Evolutionary conservation across 2,113 vertebrate species (phyloP), one percentile per base, ranked within the genome.

Genomic region (Sisor rabdophorus): DNA sequence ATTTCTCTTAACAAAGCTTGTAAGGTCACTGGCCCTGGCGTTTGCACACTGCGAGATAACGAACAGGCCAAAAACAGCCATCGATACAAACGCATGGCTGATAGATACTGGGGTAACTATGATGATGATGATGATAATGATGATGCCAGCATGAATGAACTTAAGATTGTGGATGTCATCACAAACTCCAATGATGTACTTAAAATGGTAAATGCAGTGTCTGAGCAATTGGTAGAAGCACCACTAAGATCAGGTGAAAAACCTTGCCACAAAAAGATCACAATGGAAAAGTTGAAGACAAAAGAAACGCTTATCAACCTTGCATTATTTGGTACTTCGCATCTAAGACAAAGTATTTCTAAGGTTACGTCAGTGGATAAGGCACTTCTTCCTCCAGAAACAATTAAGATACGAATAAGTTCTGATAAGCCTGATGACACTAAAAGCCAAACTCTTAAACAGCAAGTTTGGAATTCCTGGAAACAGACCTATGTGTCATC

Each of bases 241-340:
- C 53, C 73, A 1, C 26, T 32, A 30, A 3, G 3, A 26, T 30
- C 36, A 12, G 61, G 61, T n/a, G 44, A 12, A 6, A 71, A 59
- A 72, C 30, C n/a, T n/a, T n/a, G 15, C n/a, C 20, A 48, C 4
- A 53, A 60, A 72, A 26, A 20, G 0, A 65, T 55, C 40, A 47
- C 60, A 64, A n/a, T 1, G 13, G 17, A n/a, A 11, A 44, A 59
- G 68, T 44, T 20, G 16, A 59, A 59, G 12, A 61, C 15, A 36
- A 30, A 56, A 1, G 1, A 0, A 2, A 67, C 1, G 67, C 60
- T 26, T 11, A 71, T 76, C 22, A 61, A 84, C 24, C 81, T 92
- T 28, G 59, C 76, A 16, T 81, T 90, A 47, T 92, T 79, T 82
- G 91, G 91, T 9, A 88, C 88, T 13, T 3, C 47, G 6, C 9